These are phyloP conservation scores for Lepidocolaptes lacrymiger DNA, from an alignment of 2,797 vertebrate genomes.

Conservation along the genomic window DNA sequence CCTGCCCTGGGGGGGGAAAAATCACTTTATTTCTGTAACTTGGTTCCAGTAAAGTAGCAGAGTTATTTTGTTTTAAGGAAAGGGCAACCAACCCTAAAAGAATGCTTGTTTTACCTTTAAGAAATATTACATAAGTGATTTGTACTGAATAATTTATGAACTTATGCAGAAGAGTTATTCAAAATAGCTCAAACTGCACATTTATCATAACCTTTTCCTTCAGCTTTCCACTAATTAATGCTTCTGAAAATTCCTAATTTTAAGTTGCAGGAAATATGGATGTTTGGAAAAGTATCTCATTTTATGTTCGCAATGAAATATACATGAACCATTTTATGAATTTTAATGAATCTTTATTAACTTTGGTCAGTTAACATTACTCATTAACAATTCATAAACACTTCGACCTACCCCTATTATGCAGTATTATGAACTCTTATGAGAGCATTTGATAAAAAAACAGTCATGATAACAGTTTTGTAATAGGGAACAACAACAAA, in stretches of 20 bases:
- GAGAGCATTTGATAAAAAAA: constrained; percentile 13
- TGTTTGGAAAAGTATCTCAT: constrained; percentile 41
- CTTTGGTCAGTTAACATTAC: constrained; percentile 52
- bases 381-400: constrained; percentile 61
- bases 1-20: neutral
- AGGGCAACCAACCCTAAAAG: constrained; percentile 30
- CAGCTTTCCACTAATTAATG: constrained; percentile 41
- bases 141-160: constrained; percentile 62
- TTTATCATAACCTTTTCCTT: constrained; percentile 23
- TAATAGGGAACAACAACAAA: neutral
- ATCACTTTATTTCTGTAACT: constrained; percentile 57
- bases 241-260: constrained; percentile 35
- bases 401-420: constrained; percentile 43
- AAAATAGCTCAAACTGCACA: constrained; percentile 9
- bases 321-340: constrained; percentile 49
- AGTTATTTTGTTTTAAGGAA: constrained; percentile 44
- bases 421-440: constrained; percentile 51
- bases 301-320: constrained; percentile 59
- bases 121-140: constrained; percentile 58
- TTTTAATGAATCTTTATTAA: constrained; percentile 66
- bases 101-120: constrained; percentile 54
- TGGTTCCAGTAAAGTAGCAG: constrained; percentile 37
- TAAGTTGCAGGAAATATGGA: constrained; percentile 32
- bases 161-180: constrained; percentile 18
- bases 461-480: neutral